These are phyloP conservation scores for Allolobophora icterica DNA, from an alignment of 2,888 invertebrate species.

Conservation along the genomic window DNA sequence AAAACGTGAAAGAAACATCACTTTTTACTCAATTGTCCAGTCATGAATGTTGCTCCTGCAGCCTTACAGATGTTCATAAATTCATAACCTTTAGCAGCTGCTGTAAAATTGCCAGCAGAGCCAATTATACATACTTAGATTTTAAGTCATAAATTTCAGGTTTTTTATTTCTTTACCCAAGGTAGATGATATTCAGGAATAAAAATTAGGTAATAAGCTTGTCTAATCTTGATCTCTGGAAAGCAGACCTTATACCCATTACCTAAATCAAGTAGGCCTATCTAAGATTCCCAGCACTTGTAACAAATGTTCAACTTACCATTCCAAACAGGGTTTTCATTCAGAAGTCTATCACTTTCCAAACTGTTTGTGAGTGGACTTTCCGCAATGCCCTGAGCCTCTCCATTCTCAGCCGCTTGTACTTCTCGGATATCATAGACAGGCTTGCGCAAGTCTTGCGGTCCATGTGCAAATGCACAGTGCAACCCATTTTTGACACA, in stretches of 20 bases:
- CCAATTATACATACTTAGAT: neutral
- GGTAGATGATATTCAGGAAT: neutral
- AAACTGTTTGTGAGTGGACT: constrained; percentile 72
- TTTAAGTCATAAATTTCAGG: neutral
- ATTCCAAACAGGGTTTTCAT: constrained; percentile 99
- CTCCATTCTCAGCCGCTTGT: constrained; percentile 33
- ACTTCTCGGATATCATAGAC: constrained; percentile 87
- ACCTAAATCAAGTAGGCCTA: no score
- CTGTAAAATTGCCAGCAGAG: neutral
- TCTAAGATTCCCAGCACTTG: neutral
- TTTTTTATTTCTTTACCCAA: neutral
- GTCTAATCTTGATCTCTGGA: neutral
- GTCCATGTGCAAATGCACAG: constrained; percentile 98
- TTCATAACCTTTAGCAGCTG: neutral
- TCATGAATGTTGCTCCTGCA: neutral
- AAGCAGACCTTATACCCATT: neutral
- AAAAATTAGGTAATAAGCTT: neutral
- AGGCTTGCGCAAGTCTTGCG: constrained; percentile 90
- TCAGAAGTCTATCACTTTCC: constrained; percentile 93
- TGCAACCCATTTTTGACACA: constrained; percentile 98
- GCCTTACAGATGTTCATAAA: neutral
- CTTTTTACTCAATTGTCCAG: no score
- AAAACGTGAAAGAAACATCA: no score
- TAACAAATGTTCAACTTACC: constrained; percentile 67
- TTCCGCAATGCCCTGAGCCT: constrained; percentile 36